Evolutionary conservation across 2,888 invertebrate species (phyloP), one percentile per base, ranked within the genome.

Genomic region (Hymenopus coronatus): DNA sequence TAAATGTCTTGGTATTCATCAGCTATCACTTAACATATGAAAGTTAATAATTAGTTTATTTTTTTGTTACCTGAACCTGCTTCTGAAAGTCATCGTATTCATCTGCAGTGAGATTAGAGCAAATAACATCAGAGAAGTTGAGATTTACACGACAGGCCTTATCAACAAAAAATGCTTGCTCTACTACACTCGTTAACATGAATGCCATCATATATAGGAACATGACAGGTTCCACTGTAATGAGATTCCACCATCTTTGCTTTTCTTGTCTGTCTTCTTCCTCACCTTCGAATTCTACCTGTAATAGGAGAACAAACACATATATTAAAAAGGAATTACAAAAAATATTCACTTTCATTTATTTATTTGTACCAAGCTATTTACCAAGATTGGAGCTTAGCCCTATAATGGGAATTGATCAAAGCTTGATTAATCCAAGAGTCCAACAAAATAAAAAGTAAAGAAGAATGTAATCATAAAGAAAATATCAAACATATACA

Each of bases 151-250:
- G 94, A 91, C 97, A 98, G 0, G 97, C 96, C 93, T 96, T 96
- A 92, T 97, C 94, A 2, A 97, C 94, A 92, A 97, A 97, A 92
- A 97, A 96, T 46, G 96, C 95, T 92, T 97, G 97, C 92, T 97
- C 97, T 70, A 97, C 95, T 0, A 97, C 97, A 89, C 95, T 95
- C 4, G 97, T 97, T 88, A 96, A 94, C 97, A 97, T 97, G 91
- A 95, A 97, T 1, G 97, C 97, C 94, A 97, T 95, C 97, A 98
- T 98, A 92, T 97, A 98, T 2, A 98, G 94, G 92, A 98, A 97
- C 96, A 98, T 96, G 0, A 97, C 95, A 0, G 98, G 98, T 92
- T 98, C 98, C 30, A 98, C 97, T 0, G 97, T 96, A 88, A 97
- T 94, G 15, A 91, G 82, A 83, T 90, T 28, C 85, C 89, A 28